phyloP scores from a whole-genome alignment of 2,797 vertebrate species.

The Myiothlypis chrysogaster region DNA sequence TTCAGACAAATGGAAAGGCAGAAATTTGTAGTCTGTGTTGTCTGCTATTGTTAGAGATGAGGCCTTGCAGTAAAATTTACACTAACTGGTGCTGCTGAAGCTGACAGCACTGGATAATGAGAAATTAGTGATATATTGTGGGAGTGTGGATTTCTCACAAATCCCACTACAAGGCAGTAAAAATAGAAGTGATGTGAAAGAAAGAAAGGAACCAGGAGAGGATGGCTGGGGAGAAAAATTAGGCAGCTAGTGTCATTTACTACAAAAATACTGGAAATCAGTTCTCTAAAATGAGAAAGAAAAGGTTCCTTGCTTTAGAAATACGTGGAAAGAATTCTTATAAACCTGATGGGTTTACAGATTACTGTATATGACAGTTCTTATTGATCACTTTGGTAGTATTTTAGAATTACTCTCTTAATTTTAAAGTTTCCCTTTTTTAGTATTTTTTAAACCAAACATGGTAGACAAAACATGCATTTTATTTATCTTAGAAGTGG shows the following conservation, averaged over 20 bases:
- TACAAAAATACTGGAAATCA: neutral
- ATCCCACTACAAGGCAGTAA: neutral
- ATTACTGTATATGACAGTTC: neutral
- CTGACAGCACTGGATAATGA: neutral
- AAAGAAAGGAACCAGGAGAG: neutral
- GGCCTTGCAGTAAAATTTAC: neutral
- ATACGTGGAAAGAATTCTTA: neutral
- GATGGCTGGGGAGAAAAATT: neutral
- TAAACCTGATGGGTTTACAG: neutral
- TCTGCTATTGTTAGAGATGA: neutral
- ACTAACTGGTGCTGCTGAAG: neutral
- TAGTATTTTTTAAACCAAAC: neutral
- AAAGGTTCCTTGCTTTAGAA: neutral
- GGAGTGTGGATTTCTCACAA: neutral
- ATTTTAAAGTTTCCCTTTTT: neutral
- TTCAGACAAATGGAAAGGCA: neutral
- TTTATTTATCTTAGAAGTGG: neutral
- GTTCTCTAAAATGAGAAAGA: neutral
- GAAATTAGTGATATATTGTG: neutral
- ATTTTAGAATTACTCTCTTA: neutral
- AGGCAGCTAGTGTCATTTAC: neutral
- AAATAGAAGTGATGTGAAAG: neutral
- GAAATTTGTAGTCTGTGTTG: neutral
- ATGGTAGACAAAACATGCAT: neutral
- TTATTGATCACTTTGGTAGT: neutral